phyloP scores from a whole-genome alignment of 2,888 invertebrate species.

The Eupeodes latifasciatus region DNA sequence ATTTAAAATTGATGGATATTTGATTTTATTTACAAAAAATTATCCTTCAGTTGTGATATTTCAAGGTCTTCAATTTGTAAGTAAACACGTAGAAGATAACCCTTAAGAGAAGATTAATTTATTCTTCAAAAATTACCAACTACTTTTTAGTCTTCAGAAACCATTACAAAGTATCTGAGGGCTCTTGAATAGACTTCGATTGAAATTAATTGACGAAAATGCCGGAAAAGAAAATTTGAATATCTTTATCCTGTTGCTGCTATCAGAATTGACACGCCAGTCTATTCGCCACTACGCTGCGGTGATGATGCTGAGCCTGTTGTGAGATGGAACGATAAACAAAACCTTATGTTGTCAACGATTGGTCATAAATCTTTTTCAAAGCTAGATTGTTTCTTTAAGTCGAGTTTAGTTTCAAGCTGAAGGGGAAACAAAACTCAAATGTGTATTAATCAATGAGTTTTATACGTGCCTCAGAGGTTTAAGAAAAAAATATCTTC shows the following conservation, averaged over 20 bases:
- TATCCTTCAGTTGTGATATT: not conserved
- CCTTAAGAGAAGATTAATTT: not conserved
- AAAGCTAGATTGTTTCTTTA: constrained; percentile 43
- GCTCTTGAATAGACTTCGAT: constrained; percentile 28
- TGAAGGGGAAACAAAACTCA: not conserved
- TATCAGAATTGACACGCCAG: constrained; percentile 29
- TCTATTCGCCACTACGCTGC: not conserved
- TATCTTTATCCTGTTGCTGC: constrained; percentile 27
- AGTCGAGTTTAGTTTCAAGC: not conserved
- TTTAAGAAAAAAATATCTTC: not conserved
- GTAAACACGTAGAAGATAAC: not conserved
- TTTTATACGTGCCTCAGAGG: constrained; percentile 32
- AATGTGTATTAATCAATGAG: constrained; percentile 57
- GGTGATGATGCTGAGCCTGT: constrained; percentile 39
- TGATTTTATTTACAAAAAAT: no score
- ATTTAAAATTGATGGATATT: no score
- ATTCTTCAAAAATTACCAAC: not conserved
- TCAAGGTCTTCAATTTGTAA: not conserved
- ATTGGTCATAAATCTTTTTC: constrained; percentile 69
- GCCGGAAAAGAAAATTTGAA: constrained; percentile 61
- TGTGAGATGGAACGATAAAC: constrained; percentile 54
- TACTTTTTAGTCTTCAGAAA: not conserved
- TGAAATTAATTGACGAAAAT: constrained; percentile 65
- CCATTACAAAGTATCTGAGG: no score
- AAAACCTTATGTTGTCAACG: constrained; percentile 35